These are phyloP conservation scores for Latrodectus geometricus DNA, from an alignment of 1,140 invertebrate genomes.

Conservation along the genomic window DNA sequence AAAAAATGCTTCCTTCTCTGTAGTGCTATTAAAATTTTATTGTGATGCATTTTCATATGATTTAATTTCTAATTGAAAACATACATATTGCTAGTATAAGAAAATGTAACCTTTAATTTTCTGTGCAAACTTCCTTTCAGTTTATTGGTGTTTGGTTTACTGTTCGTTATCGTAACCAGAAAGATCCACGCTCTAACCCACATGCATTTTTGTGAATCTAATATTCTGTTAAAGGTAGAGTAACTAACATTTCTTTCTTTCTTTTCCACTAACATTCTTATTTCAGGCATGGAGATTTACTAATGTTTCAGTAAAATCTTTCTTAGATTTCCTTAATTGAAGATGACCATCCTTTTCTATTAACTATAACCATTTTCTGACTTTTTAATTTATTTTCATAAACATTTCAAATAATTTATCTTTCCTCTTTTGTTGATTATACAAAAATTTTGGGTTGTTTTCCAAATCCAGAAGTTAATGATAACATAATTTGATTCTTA, in stretches of 20 bases:
- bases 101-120: background rate
- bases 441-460: too few relatives aligned
- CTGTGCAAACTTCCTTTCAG: slow-evolving; percentile 74
- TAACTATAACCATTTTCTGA: too few relatives aligned
- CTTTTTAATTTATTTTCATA: background rate
- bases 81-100: background rate
- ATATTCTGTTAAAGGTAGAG: slow-evolving; percentile 42
- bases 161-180: slow-evolving; percentile 95
- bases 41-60: background rate
- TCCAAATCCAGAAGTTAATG: too few relatives aligned
- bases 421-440: background rate
- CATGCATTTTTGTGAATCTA: slow-evolving; percentile 89
- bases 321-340: background rate
- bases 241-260: slow-evolving; percentile 23
- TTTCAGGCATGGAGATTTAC: background rate
- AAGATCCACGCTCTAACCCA: slow-evolving; percentile 94
- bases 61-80: background rate
- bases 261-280: background rate
- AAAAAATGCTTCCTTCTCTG: too few relatives aligned
- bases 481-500: too few relatives aligned
- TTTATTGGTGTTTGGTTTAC: slow-evolving; percentile 97
- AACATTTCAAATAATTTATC: background rate
- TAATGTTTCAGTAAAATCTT: background rate
- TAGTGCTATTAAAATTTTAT: background rate
- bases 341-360: background rate